A percentile compares a stretch with the other conserved stretches of the same genome.
phyloP scores from a whole-genome alignment of 2,797 vertebrate species.

The Dendrocincla tyrannina region DNA sequence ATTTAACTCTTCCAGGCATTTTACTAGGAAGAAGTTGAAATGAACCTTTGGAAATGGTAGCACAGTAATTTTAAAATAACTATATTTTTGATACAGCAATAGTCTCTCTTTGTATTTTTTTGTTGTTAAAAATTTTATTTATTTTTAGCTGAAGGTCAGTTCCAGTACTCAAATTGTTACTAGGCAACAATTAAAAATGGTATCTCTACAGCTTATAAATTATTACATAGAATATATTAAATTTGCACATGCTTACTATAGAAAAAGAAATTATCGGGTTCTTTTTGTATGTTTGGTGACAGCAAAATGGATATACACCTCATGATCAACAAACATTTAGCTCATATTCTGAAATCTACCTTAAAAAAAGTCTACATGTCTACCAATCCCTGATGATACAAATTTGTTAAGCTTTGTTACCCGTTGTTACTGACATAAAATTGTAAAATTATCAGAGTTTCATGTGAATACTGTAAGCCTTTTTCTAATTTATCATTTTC shows the following conservation, averaged over 20 bases:
- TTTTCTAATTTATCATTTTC: background rate
- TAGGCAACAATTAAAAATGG: constrained; percentile 74
- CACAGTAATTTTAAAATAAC: background rate
- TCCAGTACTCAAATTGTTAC: constrained; percentile 62
- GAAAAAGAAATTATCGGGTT: background rate
- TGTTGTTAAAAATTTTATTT: background rate
- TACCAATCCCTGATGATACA: background rate
- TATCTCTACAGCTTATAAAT: constrained; percentile 47
- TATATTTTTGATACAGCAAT: constrained; percentile 13
- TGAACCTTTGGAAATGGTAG: background rate
- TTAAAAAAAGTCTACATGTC: background rate
- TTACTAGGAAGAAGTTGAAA: background rate
- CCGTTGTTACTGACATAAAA: background rate
- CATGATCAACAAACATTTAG: background rate
- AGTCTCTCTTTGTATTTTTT: background rate
- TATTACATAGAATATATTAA: constrained; percentile 18
- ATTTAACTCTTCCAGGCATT: constrained; percentile 18
- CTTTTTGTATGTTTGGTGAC: background rate
- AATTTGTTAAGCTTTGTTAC: background rate
- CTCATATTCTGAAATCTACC: background rate
- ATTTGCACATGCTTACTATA: background rate
- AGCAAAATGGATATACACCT: background rate
- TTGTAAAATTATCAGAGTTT: background rate
- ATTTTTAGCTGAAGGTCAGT: constrained; percentile 42
- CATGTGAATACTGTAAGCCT: background rate